Percentiles rank a stretch among this genome's conserved stretches.
phyloP scores from a whole-genome alignment of 2,888 invertebrate genomes.

The Caenorhabditis plicata region DNA sequence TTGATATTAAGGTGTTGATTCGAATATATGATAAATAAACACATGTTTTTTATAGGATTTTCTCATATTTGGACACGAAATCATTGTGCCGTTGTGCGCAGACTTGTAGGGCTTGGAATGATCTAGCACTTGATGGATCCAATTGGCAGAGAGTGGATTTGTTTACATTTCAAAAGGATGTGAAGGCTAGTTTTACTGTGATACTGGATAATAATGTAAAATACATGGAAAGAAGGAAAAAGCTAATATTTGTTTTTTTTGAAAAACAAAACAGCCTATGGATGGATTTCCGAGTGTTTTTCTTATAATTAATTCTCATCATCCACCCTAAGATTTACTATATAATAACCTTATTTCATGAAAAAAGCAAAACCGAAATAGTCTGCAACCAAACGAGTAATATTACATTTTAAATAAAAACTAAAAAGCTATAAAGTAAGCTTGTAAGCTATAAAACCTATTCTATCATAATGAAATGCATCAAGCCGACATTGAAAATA shows the following conservation, averaged over 20 bases:
- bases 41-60: constrained; percentile 72
- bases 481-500: too few relatives aligned
- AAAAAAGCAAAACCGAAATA: too few relatives aligned
- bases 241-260: not conserved
- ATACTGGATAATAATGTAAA: not conserved
- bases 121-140: constrained; percentile 93
- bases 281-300: not conserved
- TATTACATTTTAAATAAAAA: too few relatives aligned
- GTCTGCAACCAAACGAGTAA: too few relatives aligned
- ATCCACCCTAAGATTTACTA: too few relatives aligned
- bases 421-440: too few relatives aligned
- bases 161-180: constrained; percentile 96
- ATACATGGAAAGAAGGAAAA: not conserved
- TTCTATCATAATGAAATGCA: too few relatives aligned
- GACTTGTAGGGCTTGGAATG: constrained; percentile 81
- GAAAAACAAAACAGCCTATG: not conserved
- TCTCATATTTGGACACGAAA: constrained; percentile 92
- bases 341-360: too few relatives aligned
- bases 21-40: not conserved
- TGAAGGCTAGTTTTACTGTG: constrained; percentile 75
- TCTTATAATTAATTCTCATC: too few relatives aligned
- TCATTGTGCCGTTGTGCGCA: constrained; percentile 76
- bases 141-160: constrained; percentile 99
- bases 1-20: constrained; percentile 76
- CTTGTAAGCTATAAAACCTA: too few relatives aligned